A percentile compares a stretch with the other conserved stretches of the same genome.
phyloP scores from a whole-genome alignment of 2,888 invertebrate species.

The Melinaea menophilus region DNA sequence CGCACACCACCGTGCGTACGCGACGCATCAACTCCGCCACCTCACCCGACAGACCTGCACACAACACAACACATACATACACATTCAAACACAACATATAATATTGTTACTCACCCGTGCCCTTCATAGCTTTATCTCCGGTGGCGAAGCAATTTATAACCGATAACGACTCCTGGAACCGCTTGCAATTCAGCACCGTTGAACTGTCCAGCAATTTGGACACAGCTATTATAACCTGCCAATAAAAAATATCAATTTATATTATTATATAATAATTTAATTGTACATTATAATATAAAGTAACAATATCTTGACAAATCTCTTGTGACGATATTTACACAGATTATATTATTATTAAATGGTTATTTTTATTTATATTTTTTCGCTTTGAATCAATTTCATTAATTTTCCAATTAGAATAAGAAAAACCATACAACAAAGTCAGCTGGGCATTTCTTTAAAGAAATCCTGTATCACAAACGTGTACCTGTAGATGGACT shows the following conservation, averaged over 20 bases:
- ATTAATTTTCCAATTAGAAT: no score
- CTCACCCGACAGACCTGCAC: slow-evolving; percentile 87
- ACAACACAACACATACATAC: neutral
- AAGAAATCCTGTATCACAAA: neutral
- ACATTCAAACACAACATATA: neutral
- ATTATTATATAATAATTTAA: no score
- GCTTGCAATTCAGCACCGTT: slow-evolving; percentile 93
- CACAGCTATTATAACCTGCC: slow-evolving; percentile 94
- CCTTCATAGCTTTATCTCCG: slow-evolving; percentile 96
- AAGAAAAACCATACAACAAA: no score
- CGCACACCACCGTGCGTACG: slow-evolving; percentile 95
- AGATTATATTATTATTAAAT: no score
- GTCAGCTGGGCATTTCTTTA: neutral
- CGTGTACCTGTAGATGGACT: slow-evolving; percentile 86
- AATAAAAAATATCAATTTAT: slow-evolving; percentile 5
- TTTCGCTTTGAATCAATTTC: no score
- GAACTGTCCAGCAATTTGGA: slow-evolving; percentile 95
- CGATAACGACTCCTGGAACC: slow-evolving; percentile 95
- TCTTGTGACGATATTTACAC: no score
- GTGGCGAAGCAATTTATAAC: slow-evolving; percentile 95
- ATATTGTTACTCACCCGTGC: slow-evolving; percentile 80
- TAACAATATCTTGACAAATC: no score
- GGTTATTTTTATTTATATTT: no score
- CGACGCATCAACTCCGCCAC: slow-evolving; percentile 96
- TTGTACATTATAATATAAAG: no score